Conservation (phyloP, 1,140 invertebrate genomes). For the Temnothorax nylanderi region DNA sequence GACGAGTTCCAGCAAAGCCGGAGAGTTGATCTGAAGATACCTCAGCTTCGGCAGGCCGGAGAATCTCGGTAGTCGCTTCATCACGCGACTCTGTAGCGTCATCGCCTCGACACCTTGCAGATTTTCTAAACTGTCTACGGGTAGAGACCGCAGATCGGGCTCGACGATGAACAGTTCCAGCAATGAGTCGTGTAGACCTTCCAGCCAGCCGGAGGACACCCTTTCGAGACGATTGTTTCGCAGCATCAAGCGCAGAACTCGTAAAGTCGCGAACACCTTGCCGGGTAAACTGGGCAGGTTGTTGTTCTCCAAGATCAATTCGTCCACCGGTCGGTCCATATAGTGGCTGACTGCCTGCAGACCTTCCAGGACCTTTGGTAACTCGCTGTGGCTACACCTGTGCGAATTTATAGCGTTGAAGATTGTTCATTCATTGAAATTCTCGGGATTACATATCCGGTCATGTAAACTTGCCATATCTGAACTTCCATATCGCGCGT, state of each 20-base stretch:
- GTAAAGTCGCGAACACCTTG: constrained; percentile 90
- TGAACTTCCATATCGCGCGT: constrained; percentile 88
- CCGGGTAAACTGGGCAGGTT: constrained; percentile 93
- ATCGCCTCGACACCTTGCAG: constrained; percentile 92
- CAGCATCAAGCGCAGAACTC: constrained; percentile 92
- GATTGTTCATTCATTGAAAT: background rate
- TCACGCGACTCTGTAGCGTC: constrained; percentile 91
- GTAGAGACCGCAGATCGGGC: constrained; percentile 91
- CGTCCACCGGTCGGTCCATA: constrained; percentile 91
- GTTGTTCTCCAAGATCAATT: constrained; percentile 94
- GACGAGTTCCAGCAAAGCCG: constrained; percentile 89
- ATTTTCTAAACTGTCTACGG: constrained; percentile 91
- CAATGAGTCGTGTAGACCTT: constrained; percentile 91
- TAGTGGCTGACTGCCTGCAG: constrained; percentile 90
- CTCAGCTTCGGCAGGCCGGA: constrained; percentile 88
- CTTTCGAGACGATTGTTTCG: constrained; percentile 93
- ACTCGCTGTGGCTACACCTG: constrained; percentile 95
- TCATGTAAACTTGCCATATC: constrained; percentile 87
- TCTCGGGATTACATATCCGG: background rate
- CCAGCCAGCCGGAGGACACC: constrained; percentile 92
- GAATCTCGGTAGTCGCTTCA: constrained; percentile 91
- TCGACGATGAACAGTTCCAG: constrained; percentile 94
- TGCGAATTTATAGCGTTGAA: constrained; percentile 8
- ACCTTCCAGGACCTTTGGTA: constrained; percentile 90
- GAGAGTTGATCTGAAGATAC: constrained; percentile 89